phyloP scores from a whole-genome alignment of 2,888 invertebrate genomes.

The Hemistola chrysoprasaria region DNA sequence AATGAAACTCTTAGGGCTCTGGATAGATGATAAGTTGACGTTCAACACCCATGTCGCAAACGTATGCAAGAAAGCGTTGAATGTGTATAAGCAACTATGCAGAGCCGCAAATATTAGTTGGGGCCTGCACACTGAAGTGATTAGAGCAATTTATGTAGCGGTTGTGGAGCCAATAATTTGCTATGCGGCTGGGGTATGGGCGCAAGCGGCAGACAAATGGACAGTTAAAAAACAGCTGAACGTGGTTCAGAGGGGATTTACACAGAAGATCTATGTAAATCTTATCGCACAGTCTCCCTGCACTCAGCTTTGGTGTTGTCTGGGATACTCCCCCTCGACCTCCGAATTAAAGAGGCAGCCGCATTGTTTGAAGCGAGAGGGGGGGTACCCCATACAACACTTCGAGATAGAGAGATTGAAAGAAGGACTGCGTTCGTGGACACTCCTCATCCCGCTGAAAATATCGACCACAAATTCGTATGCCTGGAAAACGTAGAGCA shows the following conservation, averaged over 20 bases:
- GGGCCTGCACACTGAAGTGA: too few species aligned
- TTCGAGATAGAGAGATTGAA: not conserved
- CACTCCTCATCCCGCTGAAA: not conserved
- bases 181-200: conserved; percentile 2
- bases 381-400: not conserved
- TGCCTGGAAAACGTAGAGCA: not conserved
- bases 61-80: too few species aligned
- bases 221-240: not conserved
- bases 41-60: too few species aligned
- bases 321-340: not conserved
- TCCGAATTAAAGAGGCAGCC: not conserved
- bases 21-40: too few species aligned
- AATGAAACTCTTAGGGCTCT: conserved; percentile 1
- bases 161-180: not conserved
- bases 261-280: not conserved
- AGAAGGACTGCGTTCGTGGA: too few species aligned
- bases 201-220: too few species aligned
- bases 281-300: conserved; percentile 2
- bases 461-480: not conserved
- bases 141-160: not conserved
- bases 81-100: too few species aligned
- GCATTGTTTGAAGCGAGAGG: conserved; percentile 2
- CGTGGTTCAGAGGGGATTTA: not conserved
- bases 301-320: not conserved
- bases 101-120: too few species aligned